Base-by-base conservation (phyloP, 2,888 invertebrate species). In the Asteroscopus sphinx region DNA sequence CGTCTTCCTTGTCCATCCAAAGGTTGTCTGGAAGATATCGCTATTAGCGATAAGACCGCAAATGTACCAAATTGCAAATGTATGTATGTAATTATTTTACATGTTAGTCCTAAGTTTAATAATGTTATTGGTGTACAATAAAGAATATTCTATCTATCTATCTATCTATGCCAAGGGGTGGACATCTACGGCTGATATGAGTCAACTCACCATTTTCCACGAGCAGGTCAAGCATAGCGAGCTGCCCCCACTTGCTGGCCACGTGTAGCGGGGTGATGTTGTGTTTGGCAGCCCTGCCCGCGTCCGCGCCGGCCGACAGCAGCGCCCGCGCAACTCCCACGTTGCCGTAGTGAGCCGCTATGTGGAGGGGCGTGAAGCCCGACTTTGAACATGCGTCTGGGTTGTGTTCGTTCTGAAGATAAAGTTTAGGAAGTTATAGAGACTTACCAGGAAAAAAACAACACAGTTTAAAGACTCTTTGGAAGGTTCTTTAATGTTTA, bases 261-360 rank as follows among this genome's bases (percentile, higher is more conserved):
- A 99, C 99, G 89, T 99, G 99, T 47, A 99, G 93, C 0, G 99
- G 99, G n/a, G 99, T 98, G 80, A 99, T 99, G 89, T 98, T 98
- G 92, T 99, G 99, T 95, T 99, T 99, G 25, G 99, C 99, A 55
- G 98, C 97, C 80, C 97, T 98, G 88, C 99, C 99, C 12, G 99
- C 97, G 93, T 99, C 98, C 0, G 99, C 99, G 26, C 98, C 98
- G 79, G 97, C 96, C 61, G 98, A 96, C 47, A 99, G 96, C 42
- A 99, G 94, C 51, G 99, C 95, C 64, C 96, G 96, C 2, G 98
- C 99, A 63, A 99, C 98, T 77, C 98, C 98, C 68, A 98, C 98
- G 91, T 99, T 99, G 49, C 99, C 99, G 90, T 99, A 99, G 95
- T 99, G 99, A 3, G 99, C 97, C 15, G 99, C 98, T 78, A 99